Evolutionary conservation across 1,140 invertebrate species (phyloP).

Genomic region (Carposina sasakii): DNA sequence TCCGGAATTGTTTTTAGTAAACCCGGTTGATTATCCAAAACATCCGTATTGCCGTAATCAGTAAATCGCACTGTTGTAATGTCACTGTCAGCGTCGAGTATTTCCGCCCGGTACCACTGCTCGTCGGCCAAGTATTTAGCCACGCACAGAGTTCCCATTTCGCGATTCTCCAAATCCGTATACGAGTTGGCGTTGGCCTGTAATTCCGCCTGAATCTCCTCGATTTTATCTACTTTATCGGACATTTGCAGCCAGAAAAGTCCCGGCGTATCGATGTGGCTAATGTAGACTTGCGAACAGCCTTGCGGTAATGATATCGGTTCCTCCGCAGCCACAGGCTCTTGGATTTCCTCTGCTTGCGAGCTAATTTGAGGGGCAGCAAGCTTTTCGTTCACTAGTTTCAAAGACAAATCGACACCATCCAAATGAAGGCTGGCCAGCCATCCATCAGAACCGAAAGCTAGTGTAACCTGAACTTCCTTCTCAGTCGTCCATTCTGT

Average conservation of each 20-base stretch:
- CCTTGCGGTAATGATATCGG: conserved; percentile 48
- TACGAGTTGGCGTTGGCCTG: conserved; percentile 71
- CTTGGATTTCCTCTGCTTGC: conserved; percentile 27
- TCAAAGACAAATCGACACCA: conserved; percentile 49
- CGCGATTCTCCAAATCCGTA: conserved; percentile 68
- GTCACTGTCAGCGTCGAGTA: conserved; percentile 80
- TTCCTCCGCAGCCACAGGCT: conserved; percentile 21
- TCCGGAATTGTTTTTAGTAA: conserved; percentile 76
- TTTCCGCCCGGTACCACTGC: conserved; percentile 85
- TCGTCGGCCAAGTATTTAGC: conserved; percentile 83
- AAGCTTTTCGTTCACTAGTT: conserved; percentile 58
- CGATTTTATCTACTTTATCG: conserved; percentile 66
- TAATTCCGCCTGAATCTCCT: conserved; percentile 74
- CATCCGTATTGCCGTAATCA: conserved; percentile 87
- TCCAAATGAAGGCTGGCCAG: conserved; percentile 55
- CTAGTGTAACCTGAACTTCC: conserved; percentile 55
- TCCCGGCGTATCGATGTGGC: conserved; percentile 77
- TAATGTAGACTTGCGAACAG: conserved; percentile 72
- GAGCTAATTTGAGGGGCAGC: conserved; percentile 39
- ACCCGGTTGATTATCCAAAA: conserved; percentile 73
- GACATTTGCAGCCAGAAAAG: conserved; percentile 79
- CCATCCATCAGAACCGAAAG: conserved; percentile 54
- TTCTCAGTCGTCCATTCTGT: conserved; percentile 56
- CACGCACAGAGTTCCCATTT: conserved; percentile 79
- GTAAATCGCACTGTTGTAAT: conserved; percentile 85